Percentiles rank a stretch among this genome's conserved stretches.
Evolutionary conservation across 1,140 invertebrate species (phyloP).

Genomic region (Conus betulinus): DNA sequence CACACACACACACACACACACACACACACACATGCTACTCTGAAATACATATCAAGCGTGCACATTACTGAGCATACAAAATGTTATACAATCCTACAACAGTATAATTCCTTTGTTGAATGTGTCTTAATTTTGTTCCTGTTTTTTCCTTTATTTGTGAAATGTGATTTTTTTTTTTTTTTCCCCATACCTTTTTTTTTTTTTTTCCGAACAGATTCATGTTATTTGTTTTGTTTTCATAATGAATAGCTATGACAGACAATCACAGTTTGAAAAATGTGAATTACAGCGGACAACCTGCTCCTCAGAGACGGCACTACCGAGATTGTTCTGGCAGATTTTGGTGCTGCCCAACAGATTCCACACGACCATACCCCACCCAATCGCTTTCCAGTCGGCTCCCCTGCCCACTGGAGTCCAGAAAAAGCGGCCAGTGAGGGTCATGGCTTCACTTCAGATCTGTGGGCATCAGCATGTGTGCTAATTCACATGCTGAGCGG

Average conservation of each 20-base stretch:
- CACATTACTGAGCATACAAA: no score
- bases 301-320: slow-evolving; percentile 52
- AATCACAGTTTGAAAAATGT: no score
- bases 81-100: no score
- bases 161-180: no score
- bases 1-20: no score
- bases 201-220: background rate
- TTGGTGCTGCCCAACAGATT: slow-evolving; percentile 60
- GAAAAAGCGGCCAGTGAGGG: slow-evolving; percentile 66
- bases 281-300: slow-evolving; percentile 67
- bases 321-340: slow-evolving; percentile 61
- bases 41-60: no score
- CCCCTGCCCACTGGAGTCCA: slow-evolving; percentile 68
- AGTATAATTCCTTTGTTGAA: no score
- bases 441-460: slow-evolving; percentile 66
- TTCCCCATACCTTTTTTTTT: background rate
- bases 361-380: slow-evolving; percentile 38
- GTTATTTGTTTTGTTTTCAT: background rate
- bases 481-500: slow-evolving; percentile 69
- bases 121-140: no score
- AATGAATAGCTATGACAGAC: no score
- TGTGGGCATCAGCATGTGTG: slow-evolving; percentile 68
- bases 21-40: no score
- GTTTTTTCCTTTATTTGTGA: no score
- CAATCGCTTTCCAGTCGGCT: slow-evolving; percentile 53